Evolutionary conservation across 2,888 invertebrate genomes (phyloP), one percentile per base, ranked within the genome.

Genomic region (Cancer borealis): DNA sequence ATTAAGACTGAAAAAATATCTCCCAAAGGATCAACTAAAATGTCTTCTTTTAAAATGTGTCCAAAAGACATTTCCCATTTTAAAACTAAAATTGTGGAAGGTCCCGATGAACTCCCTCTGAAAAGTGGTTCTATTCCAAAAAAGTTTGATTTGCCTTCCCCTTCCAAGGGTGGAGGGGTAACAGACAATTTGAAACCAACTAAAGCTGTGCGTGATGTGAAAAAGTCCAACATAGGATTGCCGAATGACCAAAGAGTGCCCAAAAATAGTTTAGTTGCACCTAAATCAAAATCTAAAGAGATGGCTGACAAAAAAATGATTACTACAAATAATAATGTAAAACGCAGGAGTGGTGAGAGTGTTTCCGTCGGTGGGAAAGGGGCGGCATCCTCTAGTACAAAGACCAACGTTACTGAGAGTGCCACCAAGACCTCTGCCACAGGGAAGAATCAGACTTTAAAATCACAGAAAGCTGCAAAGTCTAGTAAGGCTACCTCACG

Each of bases 1-100:
- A 94, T 94, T 30, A 92, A 95, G 66, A 92, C 93, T 54, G 95
- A 95, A 91, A 95, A 94, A 60, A 49, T 95, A 17, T 95, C 95
- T 54, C 95, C 95, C 2, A 95, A 94, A 90, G 94, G 94, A 89
- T 79, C 92, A 89, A 45, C 92, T 26, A 94, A 94, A 84, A 30
- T 79, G 92, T 90, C 92, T 54, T 66, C 92, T 79, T 92, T 92
- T 49, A 94, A 92, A 88, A 84, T 92, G 45, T 88, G 49, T 46
- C 92, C 88, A 30, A 94, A 94, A 92, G 94, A 94, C n/a, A 89
- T 88, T 45, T 60, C 79, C 88, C 93, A 84, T 54, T 94, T 94
- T 92, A 94, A 94, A 54, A 84, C n/a, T 39, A 94, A 92, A 60
- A 89, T 92, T 84, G 66, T 90, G 45, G 92, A 88, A 79, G 90